Evolutionary conservation across 2,113 vertebrate genomes (phyloP).

Genomic region (Cacatua alba): DNA sequence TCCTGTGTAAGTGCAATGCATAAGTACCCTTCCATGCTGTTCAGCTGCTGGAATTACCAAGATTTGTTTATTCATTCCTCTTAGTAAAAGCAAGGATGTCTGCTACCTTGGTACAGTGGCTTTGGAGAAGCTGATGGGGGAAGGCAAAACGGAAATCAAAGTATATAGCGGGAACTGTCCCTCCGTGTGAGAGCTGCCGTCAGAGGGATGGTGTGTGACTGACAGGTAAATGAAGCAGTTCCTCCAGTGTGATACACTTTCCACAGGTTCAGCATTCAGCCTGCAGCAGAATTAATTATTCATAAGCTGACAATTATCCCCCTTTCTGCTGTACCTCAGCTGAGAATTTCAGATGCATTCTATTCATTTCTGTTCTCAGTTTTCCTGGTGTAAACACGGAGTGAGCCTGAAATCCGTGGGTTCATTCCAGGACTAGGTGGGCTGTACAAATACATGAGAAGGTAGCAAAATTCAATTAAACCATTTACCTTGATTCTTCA

Average conservation of each 20-base stretch:
- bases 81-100: neutral
- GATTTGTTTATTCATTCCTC: neutral
- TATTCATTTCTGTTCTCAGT: neutral
- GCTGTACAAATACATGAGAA: neutral
- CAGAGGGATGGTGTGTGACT: rapidly evolving
- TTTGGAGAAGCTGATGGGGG: neutral
- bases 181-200: neutral
- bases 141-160: neutral
- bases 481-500: neutral
- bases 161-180: neutral
- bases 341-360: neutral
- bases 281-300: neutral
- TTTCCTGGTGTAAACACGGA: neutral
- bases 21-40: no score
- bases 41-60: neutral
- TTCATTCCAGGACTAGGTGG: neutral
- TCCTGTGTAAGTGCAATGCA: no score
- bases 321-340: neutral
- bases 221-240: neutral
- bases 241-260: neutral
- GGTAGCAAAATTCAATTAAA: neutral
- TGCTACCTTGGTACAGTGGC: neutral
- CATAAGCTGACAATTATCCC: neutral
- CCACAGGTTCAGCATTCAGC: neutral
- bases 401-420: neutral